phyloP scores from a whole-genome alignment of 2,888 invertebrate genomes.

The Argyra leucocephala region DNA sequence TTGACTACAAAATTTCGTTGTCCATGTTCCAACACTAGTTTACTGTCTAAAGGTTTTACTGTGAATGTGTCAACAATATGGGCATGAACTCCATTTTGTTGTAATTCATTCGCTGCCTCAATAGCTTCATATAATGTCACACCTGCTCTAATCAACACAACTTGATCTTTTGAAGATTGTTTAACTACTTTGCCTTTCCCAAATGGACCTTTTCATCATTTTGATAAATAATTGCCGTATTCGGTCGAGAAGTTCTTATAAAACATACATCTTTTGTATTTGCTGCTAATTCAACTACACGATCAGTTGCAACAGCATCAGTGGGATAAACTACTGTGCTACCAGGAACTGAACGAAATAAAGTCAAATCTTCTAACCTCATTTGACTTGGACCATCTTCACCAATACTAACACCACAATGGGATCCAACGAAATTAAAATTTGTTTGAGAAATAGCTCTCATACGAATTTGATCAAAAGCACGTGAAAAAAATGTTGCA shows the following conservation, averaged over 20 bases:
- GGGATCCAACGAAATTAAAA: conserved; percentile 92
- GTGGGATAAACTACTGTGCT: conserved; percentile 69
- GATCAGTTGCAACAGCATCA: conserved; percentile 90
- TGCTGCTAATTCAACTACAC: conserved; percentile 91
- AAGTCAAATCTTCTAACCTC: conserved; percentile 95
- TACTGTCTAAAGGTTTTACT: conserved; percentile 84
- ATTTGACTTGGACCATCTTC: conserved; percentile 99
- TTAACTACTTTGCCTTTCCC: conserved; percentile 72
- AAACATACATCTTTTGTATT: conserved; percentile 92
- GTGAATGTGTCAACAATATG: conserved; percentile 93
- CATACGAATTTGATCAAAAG: conserved; percentile 99
- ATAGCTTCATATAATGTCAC: conserved; percentile 88
- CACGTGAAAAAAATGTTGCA: conserved; percentile 93
- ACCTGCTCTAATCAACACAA: conserved; percentile 84
- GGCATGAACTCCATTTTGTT: conserved; percentile 59
- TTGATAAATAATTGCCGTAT: conserved; percentile 74
- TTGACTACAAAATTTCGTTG: conserved; percentile 62
- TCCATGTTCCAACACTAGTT: conserved; percentile 66
- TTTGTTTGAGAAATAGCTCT: conserved; percentile 98
- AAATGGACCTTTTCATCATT: conserved; percentile 73
- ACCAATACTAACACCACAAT: conserved; percentile 96
- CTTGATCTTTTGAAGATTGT: conserved; percentile 65
- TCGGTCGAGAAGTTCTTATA: conserved; percentile 89
- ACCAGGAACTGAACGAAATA: conserved; percentile 87
- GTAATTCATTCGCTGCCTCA: conserved; percentile 68